Evolutionary conservation across 2,113 vertebrate genomes (phyloP).

Genomic region (Rana temporaria): DNA sequence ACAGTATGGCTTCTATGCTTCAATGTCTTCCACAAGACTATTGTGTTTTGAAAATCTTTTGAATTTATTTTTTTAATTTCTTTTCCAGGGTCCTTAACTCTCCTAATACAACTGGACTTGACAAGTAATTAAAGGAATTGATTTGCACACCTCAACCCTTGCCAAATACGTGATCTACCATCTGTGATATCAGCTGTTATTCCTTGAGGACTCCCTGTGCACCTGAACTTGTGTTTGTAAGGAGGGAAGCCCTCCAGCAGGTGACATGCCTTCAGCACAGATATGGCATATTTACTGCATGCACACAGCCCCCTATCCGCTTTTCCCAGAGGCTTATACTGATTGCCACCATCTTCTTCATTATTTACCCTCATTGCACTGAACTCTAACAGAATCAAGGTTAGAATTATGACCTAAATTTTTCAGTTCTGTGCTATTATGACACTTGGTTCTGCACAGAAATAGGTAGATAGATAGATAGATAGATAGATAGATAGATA

Average conservation of each 20-base stretch:
- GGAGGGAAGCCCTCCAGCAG: conserved; percentile 63
- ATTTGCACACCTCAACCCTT: conserved; percentile 85
- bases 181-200: conserved; percentile 87
- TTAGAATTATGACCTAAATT: conserved; percentile 9
- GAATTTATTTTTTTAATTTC: conserved; percentile 55
- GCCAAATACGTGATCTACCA: conserved; percentile 85
- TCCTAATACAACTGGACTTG: conserved; percentile 79
- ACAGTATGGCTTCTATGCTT: background rate
- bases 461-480: no score
- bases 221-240: conserved; percentile 66
- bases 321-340: conserved; percentile 23
- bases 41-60: background rate
- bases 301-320: conserved; percentile 56
- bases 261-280: conserved; percentile 59
- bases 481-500: no score
- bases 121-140: conserved; percentile 92
- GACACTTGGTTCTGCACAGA: no score
- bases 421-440: background rate
- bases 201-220: conserved; percentile 77
- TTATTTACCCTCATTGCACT: conserved; percentile 15
- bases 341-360: conserved; percentile 22
- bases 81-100: conserved; percentile 76
- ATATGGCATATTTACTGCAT: conserved; percentile 49
- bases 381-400: conserved; percentile 22
- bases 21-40: background rate